A percentile compares a stretch with the other conserved stretches of the same genome.
phyloP scores from a whole-genome alignment of 2,113 vertebrate genomes.

The Pterocles gutturalis region DNA sequence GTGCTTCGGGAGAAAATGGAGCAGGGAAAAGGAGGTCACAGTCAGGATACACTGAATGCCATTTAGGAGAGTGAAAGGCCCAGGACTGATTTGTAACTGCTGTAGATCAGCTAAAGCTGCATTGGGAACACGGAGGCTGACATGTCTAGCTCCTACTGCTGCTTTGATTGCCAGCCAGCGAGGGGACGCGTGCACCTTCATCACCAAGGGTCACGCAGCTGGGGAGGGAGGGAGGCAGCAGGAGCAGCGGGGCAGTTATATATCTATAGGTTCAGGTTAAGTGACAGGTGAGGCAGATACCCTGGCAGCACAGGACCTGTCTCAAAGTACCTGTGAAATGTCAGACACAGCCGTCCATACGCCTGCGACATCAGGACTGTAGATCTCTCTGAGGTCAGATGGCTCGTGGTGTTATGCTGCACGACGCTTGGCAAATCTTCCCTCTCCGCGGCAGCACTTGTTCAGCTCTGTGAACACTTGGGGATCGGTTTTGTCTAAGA shows the following conservation, averaged over 20 bases:
- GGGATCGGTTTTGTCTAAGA: rapidly evolving
- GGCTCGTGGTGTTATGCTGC: rapidly evolving
- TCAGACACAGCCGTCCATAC: not conserved
- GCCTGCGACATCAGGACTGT: rapidly evolving
- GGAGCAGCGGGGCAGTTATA: not conserved
- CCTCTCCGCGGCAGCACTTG: not conserved
- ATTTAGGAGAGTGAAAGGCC: not conserved
- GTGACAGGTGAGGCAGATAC: not conserved
- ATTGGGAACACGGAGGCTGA: not conserved
- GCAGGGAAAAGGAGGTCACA: not conserved
- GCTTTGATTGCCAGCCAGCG: not conserved
- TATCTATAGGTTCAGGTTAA: not conserved
- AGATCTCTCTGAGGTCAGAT: no score
- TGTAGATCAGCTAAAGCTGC: not conserved
- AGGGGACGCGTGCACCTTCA: not conserved
- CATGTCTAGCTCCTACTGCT: not conserved
- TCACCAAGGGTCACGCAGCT: not conserved
- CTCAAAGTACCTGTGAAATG: not conserved
- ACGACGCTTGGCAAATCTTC: not conserved
- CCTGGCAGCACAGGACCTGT: not conserved
- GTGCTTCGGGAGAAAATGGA: not conserved
- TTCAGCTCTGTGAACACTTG: not conserved
- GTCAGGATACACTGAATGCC: not conserved
- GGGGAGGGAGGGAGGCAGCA: not conserved
- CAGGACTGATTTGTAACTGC: not conserved